These are phyloP conservation scores for Fratercula arctica DNA, from an alignment of 2,797 vertebrate genomes.

Conservation along the genomic window DNA sequence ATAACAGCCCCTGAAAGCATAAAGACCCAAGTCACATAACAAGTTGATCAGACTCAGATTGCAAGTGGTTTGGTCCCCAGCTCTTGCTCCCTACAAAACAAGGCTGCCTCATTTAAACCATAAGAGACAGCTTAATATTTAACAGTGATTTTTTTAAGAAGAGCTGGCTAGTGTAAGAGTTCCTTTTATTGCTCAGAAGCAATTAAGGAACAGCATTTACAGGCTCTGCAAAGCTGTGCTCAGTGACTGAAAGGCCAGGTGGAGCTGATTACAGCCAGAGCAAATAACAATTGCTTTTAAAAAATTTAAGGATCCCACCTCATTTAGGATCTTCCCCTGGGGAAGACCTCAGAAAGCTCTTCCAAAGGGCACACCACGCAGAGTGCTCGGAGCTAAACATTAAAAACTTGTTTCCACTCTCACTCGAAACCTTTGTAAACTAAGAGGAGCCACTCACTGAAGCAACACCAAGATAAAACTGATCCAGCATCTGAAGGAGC, in stretches of 20 bases:
- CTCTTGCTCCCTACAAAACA: not conserved
- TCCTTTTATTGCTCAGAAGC: conserved; percentile 13
- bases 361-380: not conserved
- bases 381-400: not conserved
- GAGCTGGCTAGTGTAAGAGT: not conserved
- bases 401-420: not conserved
- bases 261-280: not conserved
- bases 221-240: not conserved
- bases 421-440: not conserved
- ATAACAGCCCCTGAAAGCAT: not conserved
- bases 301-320: not conserved
- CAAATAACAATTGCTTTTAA: not conserved
- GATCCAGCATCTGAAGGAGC: not conserved
- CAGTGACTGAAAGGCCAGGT: not conserved
- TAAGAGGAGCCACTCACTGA: not conserved
- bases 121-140: conserved; percentile 7
- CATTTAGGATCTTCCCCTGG: not conserved
- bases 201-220: conserved; percentile 15
- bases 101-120: not conserved
- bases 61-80: not conserved
- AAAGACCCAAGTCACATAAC: not conserved
- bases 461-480: not conserved
- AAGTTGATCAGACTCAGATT: not conserved
- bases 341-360: not conserved
- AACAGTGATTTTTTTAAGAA: not conserved